phyloP scores from a whole-genome alignment of 92 coral and sea anemone species.

The Phenganax subtilis region DNA sequence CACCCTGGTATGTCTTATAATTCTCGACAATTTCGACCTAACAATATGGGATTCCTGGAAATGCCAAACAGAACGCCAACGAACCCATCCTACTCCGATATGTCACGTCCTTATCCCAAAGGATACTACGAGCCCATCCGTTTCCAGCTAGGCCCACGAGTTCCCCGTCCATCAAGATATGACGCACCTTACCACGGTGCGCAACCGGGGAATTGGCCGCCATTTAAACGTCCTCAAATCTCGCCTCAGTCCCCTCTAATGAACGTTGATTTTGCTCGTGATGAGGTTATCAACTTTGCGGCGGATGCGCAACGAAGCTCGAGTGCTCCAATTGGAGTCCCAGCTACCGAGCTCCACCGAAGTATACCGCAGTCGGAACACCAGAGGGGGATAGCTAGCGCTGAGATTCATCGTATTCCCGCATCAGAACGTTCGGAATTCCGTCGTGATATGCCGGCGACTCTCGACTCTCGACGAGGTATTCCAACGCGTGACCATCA shows the following conservation, averaged over 20 bases:
- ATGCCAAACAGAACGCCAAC: constrained; percentile 18
- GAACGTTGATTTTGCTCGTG: constrained; percentile 1
- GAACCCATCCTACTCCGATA: constrained; percentile 17
- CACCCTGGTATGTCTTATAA: constrained; percentile 2
- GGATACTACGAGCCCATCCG: constrained; percentile 1
- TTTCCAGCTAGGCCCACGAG: neutral
- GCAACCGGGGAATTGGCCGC: constrained; percentile 28
- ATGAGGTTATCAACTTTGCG: constrained; percentile 7
- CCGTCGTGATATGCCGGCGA: constrained; percentile 12
- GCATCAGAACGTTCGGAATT: neutral
- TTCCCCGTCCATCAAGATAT: constrained; percentile 31
- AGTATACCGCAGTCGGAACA: neutral
- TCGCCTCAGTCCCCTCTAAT: neutral
- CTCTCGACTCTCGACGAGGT: constrained; percentile 38
- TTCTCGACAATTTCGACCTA: constrained; percentile 9
- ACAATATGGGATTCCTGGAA: neutral
- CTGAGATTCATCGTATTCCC: no score
- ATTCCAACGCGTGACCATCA: constrained; percentile 35
- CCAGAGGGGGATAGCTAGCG: neutral
- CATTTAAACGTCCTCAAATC: neutral
- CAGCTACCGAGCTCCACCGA: neutral
- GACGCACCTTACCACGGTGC: neutral
- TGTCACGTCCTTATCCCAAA: neutral
- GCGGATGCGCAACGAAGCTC: neutral
- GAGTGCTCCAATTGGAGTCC: neutral